phyloP scores from a whole-genome alignment of 1,140 invertebrate genomes.

The Laodelphax striatellus region DNA sequence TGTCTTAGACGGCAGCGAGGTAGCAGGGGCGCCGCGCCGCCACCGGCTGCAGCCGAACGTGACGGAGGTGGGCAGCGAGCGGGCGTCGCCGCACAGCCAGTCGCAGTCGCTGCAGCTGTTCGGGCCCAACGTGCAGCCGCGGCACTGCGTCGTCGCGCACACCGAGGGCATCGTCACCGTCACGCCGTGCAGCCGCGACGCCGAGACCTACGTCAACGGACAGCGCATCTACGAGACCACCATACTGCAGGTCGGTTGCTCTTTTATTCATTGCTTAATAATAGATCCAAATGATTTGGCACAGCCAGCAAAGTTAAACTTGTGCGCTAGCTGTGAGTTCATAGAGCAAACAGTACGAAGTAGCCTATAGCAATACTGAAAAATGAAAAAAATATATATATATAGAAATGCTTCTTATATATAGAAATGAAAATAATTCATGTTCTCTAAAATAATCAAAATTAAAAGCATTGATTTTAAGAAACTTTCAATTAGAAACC shows the following conservation, averaged over 20 bases:
- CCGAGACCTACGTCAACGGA: slow-evolving; percentile 87
- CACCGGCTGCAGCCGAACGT: slow-evolving; percentile 54
- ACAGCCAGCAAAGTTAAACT: too few species aligned
- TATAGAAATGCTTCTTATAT: too few species aligned
- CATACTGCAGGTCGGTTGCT: slow-evolving; percentile 65
- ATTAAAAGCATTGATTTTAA: too few species aligned
- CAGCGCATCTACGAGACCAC: slow-evolving; percentile 87
- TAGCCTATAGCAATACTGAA: too few species aligned
- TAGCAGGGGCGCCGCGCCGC: slow-evolving; percentile 38
- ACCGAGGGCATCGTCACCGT: slow-evolving; percentile 84
- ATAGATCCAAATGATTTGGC: too few species aligned
- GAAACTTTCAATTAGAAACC: too few species aligned
- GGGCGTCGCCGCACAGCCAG: slow-evolving; percentile 32
- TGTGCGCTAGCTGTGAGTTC: too few species aligned
- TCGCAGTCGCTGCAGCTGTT: slow-evolving; percentile 32
- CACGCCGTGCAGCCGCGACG: slow-evolving; percentile 84
- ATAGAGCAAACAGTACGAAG: too few species aligned
- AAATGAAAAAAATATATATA: too few species aligned
- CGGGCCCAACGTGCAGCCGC: slow-evolving; percentile 49
- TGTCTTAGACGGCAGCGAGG: slow-evolving; percentile 45
- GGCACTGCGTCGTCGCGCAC: slow-evolving; percentile 87
- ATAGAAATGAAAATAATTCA: too few species aligned
- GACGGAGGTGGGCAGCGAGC: slow-evolving; percentile 59
- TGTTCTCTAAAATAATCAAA: too few species aligned
- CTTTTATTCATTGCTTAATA: too few species aligned